phyloP scores from a whole-genome alignment of 2,888 invertebrate genomes.

The Fabriciana adippe region DNA sequence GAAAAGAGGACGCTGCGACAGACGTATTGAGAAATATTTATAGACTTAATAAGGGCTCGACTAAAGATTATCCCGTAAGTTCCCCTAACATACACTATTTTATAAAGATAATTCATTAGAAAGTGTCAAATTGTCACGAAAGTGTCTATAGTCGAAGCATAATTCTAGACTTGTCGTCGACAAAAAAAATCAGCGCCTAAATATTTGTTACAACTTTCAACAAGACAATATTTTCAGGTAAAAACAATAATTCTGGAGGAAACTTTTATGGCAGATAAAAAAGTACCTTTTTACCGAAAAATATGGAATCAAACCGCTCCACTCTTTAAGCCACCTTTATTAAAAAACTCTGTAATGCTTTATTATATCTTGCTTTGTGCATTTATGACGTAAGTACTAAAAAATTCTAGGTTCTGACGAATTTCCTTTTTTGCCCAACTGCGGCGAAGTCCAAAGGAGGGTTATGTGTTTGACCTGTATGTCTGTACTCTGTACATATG shows the following conservation, averaged over 20 bases:
- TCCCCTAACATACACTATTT: background rate
- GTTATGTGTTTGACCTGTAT: no score
- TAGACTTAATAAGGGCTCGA: constrained; percentile 51
- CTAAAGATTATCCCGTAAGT: constrained; percentile 55
- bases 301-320: constrained; percentile 73
- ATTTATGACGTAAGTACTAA: constrained; percentile 66
- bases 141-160: no score
- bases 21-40: constrained; percentile 55
- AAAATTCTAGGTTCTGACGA: no score
- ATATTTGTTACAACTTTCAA: background rate
- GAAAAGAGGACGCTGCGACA: constrained; percentile 81
- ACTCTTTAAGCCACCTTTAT: constrained; percentile 63
- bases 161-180: no score
- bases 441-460: no score
- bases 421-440: no score
- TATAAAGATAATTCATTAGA: no score
- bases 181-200: background rate
- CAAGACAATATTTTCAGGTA: constrained; percentile 48
- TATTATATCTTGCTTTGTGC: constrained; percentile 66
- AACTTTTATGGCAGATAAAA: constrained; percentile 27
- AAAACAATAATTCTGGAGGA: constrained; percentile 55
- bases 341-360: constrained; percentile 61
- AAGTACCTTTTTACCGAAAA: constrained; percentile 49
- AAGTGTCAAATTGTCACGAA: background rate
- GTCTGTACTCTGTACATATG: no score